Evolutionary conservation across 2,113 vertebrate species (phyloP).

Genomic region (Pelusios castaneus): DNA sequence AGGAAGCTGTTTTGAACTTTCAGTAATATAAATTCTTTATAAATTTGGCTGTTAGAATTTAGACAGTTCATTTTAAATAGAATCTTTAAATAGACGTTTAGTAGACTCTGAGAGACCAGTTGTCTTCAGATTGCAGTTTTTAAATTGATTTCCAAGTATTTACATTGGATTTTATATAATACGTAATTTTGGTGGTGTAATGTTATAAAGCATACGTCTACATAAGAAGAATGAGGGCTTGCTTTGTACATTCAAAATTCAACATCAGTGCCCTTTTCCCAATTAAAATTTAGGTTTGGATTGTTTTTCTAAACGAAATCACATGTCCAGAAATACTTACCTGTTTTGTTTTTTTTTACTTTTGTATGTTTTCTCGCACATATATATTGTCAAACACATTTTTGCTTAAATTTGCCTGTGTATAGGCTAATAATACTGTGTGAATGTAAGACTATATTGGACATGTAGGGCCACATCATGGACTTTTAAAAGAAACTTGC

Average conservation of each 20-base stretch:
- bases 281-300: constrained; percentile 61
- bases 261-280: constrained; percentile 67
- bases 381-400: constrained; percentile 56
- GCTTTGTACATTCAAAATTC: constrained; percentile 64
- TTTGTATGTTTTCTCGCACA: constrained; percentile 20
- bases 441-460: constrained; percentile 20
- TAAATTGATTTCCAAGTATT: constrained; percentile 73
- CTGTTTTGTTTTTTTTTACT: constrained; percentile 47
- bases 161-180: constrained; percentile 68
- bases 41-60: constrained; percentile 79
- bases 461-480: constrained; percentile 11
- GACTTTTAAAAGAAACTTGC: constrained; percentile 6
- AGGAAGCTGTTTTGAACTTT: constrained; percentile 88
- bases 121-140: constrained; percentile 79
- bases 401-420: constrained; percentile 58
- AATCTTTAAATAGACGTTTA: constrained; percentile 74
- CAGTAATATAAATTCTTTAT: constrained; percentile 80
- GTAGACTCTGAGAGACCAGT: constrained; percentile 76
- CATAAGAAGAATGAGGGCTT: constrained; percentile 64
- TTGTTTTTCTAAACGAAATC: constrained; percentile 60
- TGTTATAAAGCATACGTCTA: constrained; percentile 64
- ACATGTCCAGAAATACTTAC: constrained; percentile 39
- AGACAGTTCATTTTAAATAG: constrained; percentile 80
- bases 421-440: constrained; percentile 39
- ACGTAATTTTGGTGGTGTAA: constrained; percentile 64